Base-by-base conservation (phyloP, 2,888 invertebrate genomes). In the Habrosyne pyritoides region DNA sequence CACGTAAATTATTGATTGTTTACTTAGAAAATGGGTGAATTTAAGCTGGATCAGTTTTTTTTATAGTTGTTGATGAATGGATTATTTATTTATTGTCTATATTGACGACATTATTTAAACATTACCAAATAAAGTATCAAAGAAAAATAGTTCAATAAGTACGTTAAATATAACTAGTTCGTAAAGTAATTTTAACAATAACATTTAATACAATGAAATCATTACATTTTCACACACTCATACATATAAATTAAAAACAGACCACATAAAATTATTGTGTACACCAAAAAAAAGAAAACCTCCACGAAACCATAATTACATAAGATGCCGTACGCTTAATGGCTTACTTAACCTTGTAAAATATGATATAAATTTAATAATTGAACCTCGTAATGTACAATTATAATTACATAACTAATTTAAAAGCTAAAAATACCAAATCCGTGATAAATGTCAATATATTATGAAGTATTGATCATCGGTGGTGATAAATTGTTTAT, bases 401-500 rank as follows among this genome's bases (percentile, higher is more conserved):
- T 24, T 24, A 8, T 18, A 42, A 42, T 42, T 8, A 36, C 7
- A 21, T 47, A 8, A 53, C 28, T 47, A 47, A 42, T 64, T 69
- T 75, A 59, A 53, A 55, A 58, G 59, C 64, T 64, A 59, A 65
- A 66, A 67, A 67, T 57, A 47, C 59, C 54, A 48, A 56, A 54
- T 54, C 56, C 59, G 60, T 56, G 71, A 73, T 73, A 60, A 67
- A 54, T 56, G 64, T 66, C 69, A 69, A 63, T 66, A 69, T 63
- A 65, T 69, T 69, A 62, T 68, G 66, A 66, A 59, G 64, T 63
- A 61, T 61, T 63, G 67, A 62, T 66, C 69, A 71, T 61, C 61
- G 61, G 56, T 57, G 62, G 67, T 66, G 73, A 73, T 70, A 71
- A 72, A 73, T 69, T 57, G 61, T 71, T 68, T 67, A 66, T 60